Evolutionary conservation across 2,113 vertebrate species (phyloP).

Genomic region (Nyctibius bracteatus): DNA sequence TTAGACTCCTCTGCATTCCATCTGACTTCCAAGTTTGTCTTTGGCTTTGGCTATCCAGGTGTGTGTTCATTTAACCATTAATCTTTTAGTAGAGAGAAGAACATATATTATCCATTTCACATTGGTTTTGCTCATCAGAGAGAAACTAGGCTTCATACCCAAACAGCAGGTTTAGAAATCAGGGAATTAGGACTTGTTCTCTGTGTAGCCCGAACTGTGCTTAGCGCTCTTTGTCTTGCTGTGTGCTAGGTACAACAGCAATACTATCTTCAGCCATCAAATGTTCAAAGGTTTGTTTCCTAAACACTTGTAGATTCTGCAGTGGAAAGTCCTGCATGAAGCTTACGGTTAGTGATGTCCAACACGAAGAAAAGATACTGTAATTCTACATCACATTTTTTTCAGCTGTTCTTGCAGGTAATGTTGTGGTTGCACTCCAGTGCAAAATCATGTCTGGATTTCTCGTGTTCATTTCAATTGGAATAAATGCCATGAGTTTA

Average conservation of each 20-base stretch:
- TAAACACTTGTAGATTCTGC: not conserved
- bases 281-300: not conserved
- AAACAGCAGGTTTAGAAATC: not conserved
- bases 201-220: not conserved
- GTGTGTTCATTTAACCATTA: not conserved
- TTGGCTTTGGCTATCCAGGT: not conserved
- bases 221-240: not conserved
- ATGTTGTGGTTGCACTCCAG: not conserved
- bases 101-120: not conserved
- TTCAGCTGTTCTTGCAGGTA: not conserved
- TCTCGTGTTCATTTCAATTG: not conserved
- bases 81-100: not conserved
- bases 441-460: not conserved
- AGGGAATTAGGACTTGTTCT: not conserved
- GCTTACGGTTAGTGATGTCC: not conserved
- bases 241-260: not conserved
- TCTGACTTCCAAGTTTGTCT: constrained; percentile 40
- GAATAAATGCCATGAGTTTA: not conserved
- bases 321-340: not conserved
- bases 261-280: not conserved
- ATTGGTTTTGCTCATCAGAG: not conserved
- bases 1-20: constrained; percentile 38
- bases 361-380: not conserved
- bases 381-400: not conserved
- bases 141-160: not conserved